These are phyloP conservation scores for Bufo gargarizans DNA, from an alignment of 2,113 vertebrate species.

Conservation along the genomic window DNA sequence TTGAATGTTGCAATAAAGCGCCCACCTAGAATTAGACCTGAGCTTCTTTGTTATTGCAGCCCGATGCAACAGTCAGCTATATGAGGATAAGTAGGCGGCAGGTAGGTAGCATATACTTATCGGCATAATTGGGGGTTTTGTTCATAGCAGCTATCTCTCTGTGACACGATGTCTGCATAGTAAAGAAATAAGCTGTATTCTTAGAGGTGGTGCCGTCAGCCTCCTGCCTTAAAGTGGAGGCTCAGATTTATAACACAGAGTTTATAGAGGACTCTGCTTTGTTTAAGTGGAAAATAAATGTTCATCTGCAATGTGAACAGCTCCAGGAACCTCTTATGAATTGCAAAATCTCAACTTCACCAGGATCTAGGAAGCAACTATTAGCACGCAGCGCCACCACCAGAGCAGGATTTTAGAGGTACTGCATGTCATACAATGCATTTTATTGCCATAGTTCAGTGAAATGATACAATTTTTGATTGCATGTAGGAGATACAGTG, in stretches of 20 bases:
- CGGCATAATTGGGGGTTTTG: background rate
- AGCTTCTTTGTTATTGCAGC: background rate
- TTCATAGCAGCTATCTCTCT: background rate
- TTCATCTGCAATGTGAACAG: background rate
- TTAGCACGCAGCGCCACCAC: slow-evolving; percentile 20
- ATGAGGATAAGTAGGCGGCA: background rate
- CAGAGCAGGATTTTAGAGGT: background rate
- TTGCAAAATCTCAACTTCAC: background rate
- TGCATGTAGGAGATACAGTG: background rate
- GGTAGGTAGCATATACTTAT: background rate
- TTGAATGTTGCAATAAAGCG: too few species aligned
- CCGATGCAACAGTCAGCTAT: background rate
- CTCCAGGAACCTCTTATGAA: background rate
- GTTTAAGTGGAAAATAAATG: background rate
- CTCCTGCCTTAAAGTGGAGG: background rate
- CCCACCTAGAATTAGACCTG: too few species aligned
- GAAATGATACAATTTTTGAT: background rate
- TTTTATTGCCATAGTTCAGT: background rate
- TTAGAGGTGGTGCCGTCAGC: background rate
- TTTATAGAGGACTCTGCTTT: background rate
- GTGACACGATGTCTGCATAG: background rate
- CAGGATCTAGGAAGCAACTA: background rate
- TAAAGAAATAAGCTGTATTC: background rate
- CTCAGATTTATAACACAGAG: background rate
- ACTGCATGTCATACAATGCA: background rate